A percentile compares a stretch with the other conserved stretches of the same genome.
These are phyloP conservation scores for Allygus modestus DNA, from an alignment of 2,888 invertebrate genomes.

Conservation along the genomic window DNA sequence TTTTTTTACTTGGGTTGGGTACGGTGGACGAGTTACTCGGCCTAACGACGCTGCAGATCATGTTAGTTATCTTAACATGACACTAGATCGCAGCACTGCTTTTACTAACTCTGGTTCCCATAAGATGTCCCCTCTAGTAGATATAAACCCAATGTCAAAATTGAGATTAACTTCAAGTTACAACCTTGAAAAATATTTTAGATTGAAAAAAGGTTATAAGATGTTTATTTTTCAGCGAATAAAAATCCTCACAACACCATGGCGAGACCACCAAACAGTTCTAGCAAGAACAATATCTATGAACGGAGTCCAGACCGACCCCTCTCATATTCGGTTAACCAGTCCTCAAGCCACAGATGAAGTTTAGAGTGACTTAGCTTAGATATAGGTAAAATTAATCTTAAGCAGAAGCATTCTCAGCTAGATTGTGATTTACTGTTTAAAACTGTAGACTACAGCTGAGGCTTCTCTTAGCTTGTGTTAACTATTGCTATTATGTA, in stretches of 20 bases:
- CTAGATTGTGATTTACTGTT: constrained; percentile 30
- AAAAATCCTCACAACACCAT: constrained; percentile 88
- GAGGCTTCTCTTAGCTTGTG: neutral
- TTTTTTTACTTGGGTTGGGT: too few relatives aligned
- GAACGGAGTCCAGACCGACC: constrained; percentile 72
- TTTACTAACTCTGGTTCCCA: too few relatives aligned
- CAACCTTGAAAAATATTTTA: too few relatives aligned
- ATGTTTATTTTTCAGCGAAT: constrained; percentile 80
- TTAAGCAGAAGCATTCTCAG: constrained; percentile 18
- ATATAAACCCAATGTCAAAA: too few relatives aligned
- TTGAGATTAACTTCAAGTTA: too few relatives aligned
- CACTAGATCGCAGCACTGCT: too few relatives aligned
- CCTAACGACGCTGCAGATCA: too few relatives aligned
- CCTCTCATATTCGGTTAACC: constrained; percentile 75
- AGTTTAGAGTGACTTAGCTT: constrained; percentile 64
- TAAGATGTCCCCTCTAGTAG: too few relatives aligned
- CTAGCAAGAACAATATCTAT: constrained; percentile 75
- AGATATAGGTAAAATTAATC: neutral
- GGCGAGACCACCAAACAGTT: constrained; percentile 86
- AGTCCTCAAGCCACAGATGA: constrained; percentile 76
- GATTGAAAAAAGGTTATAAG: neutral
- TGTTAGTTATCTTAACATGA: too few relatives aligned
- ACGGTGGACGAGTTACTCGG: too few relatives aligned
- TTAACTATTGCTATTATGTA: neutral
- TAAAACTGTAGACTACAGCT: neutral